Base-by-base conservation (phyloP, 2,888 invertebrate genomes). In the Tethea ocularis region DNA sequence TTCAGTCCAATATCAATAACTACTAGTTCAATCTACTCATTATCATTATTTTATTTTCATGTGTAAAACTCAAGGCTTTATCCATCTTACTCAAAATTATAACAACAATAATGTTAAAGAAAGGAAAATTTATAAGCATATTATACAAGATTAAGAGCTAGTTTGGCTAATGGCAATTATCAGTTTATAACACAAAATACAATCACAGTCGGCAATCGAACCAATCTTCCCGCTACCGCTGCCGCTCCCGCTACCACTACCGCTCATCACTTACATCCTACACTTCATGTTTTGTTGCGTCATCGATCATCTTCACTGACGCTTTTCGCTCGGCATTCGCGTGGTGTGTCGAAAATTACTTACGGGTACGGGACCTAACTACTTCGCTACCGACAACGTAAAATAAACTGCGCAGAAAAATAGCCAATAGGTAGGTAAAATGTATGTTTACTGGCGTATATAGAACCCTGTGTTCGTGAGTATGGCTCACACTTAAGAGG, bases 271-370 rank as follows among this genome's bases (percentile, higher is more conserved):
- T 71, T 64, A 58, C 51, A 53, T 58, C 58, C 53, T 63, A 57
- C 51, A 57, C 33, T 38, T 38, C 66, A 67, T 78, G 78, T 84
- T 83, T 78, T 81, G 84, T 84, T 82, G 78, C 84, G 81, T 82
- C 89, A 89, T 90, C 89, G 84, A 90, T 90, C 89, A 89, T 90
- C 82, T 83, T 82, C 83, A 81, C 74, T 76, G 66, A 68, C 70
- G 77, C 77, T 81, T 82, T 83, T 77, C 82, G 75, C 71, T 74
- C 69, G 71, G 74, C 74, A 69, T 74, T 78, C 77, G 80, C 75
- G 77, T 69, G 67, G 72, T 77, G 74, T 78, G 83, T 85, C 84
- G 84, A 88, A 89, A 90, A 89, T 87, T 90, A 89, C 88, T 88
- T 86, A 86, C 84, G 77, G 78, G 80, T 86, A 86, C 84, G 77